Conservation (phyloP, 1,140 invertebrate species). For the Conus ventricosus region DNA sequence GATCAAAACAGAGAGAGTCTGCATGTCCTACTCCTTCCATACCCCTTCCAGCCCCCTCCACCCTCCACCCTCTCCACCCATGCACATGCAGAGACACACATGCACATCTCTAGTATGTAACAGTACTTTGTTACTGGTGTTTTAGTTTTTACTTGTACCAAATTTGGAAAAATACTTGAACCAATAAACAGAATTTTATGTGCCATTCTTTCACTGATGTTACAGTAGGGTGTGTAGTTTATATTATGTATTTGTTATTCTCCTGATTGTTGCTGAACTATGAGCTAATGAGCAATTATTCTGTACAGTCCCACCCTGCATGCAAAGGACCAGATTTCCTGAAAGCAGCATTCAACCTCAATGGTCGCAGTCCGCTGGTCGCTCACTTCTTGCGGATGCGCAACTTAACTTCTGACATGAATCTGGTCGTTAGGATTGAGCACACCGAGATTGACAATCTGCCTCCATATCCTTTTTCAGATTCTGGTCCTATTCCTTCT, state of each 20-base stretch:
- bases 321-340: constrained; percentile 65
- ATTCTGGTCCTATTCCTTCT: background rate
- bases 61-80: too few relatives aligned
- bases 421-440: constrained; percentile 53
- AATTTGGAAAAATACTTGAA: too few relatives aligned
- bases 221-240: background rate
- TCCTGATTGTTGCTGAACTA: background rate
- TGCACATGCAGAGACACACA: too few relatives aligned
- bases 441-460: constrained; percentile 64
- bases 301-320: constrained; percentile 65
- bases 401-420: constrained; percentile 54
- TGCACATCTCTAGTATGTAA: too few relatives aligned
- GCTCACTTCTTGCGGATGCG: constrained; percentile 63
- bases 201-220: background rate
- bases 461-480: constrained; percentile 68
- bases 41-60: too few relatives aligned
- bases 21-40: too few relatives aligned
- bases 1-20: too few relatives aligned
- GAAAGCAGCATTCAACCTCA: constrained; percentile 56
- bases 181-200: too few relatives aligned
- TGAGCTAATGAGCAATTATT: background rate
- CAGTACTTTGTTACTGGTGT: too few relatives aligned
- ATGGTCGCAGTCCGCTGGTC: constrained; percentile 66
- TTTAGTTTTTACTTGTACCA: too few relatives aligned
- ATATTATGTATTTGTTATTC: background rate